Percentiles rank a stretch among this genome's conserved stretches.
Evolutionary conservation across 1,140 invertebrate species (phyloP).

Genomic region (Trypoxylus dichotomus): DNA sequence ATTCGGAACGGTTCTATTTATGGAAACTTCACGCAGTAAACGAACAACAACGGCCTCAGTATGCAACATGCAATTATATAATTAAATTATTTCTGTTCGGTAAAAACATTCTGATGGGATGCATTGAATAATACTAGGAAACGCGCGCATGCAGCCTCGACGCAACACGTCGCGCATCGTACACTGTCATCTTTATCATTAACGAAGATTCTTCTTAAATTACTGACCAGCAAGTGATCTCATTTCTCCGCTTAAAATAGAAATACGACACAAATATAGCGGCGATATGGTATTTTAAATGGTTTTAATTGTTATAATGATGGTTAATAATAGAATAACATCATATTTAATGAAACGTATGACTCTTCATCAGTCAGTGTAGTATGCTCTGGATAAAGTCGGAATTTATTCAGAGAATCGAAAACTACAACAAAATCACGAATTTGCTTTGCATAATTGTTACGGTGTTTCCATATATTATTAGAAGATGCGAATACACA

Average conservation of each 20-base stretch:
- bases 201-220: constrained; percentile 22
- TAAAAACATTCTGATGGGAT: constrained; percentile 10
- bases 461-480: no score
- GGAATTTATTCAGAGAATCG: not conserved
- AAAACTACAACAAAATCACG: no score
- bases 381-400: not conserved
- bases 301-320: constrained; percentile 8
- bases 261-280: constrained; percentile 20
- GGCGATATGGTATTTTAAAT: constrained; percentile 14
- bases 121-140: constrained; percentile 22
- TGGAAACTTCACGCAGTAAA: constrained; percentile 28
- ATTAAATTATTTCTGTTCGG: constrained; percentile 26
- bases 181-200: constrained; percentile 10
- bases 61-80: constrained; percentile 28
- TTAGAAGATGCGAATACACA: no score
- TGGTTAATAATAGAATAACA: constrained; percentile 23
- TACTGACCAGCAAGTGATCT: constrained; percentile 14
- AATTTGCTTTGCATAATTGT: no score
- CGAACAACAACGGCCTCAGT: not conserved
- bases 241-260: constrained; percentile 15
- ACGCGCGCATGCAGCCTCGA: not conserved
- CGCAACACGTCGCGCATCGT: not conserved
- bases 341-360: not conserved
- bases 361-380: not conserved
- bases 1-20: constrained; percentile 28